phyloP scores from a whole-genome alignment of 2,797 vertebrate genomes.

The Microctenopoma lineatum region DNA sequence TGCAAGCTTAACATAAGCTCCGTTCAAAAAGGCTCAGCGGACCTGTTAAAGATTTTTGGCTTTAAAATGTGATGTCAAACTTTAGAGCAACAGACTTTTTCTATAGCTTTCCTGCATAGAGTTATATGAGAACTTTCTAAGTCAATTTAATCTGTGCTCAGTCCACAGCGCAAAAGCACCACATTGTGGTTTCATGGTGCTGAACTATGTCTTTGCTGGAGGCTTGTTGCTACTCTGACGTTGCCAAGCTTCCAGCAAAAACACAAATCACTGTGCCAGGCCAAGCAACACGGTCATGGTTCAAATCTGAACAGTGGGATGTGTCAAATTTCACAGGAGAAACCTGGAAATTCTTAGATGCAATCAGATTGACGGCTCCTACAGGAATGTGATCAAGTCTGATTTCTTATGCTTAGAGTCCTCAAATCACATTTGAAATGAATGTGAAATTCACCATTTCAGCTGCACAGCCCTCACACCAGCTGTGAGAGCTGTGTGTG shows the following conservation, averaged over 20 bases:
- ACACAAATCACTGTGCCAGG: no score
- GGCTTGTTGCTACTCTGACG: neutral
- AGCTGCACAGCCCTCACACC: neutral
- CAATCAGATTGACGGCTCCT: neutral
- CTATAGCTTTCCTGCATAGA: no score
- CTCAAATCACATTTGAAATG: neutral
- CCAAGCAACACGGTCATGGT: neutral
- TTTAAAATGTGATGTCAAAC: no score
- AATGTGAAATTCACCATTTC: neutral
- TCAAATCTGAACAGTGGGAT: neutral
- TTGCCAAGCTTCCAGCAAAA: neutral
- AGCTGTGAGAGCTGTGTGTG: neutral
- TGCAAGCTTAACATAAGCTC: no score
- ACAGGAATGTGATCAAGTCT: neutral
- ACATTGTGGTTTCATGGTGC: neutral
- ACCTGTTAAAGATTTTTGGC: no score
- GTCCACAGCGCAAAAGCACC: no score
- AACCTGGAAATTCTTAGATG: neutral
- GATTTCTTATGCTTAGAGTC: neutral
- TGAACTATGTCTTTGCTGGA: neutral
- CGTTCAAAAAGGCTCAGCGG: no score
- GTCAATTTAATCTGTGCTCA: no score
- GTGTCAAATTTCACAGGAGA: neutral
- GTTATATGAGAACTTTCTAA: no score
- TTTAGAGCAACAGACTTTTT: no score